Base-by-base conservation (phyloP, 1,140 invertebrate species). In the Metaphire vulgaris region DNA sequence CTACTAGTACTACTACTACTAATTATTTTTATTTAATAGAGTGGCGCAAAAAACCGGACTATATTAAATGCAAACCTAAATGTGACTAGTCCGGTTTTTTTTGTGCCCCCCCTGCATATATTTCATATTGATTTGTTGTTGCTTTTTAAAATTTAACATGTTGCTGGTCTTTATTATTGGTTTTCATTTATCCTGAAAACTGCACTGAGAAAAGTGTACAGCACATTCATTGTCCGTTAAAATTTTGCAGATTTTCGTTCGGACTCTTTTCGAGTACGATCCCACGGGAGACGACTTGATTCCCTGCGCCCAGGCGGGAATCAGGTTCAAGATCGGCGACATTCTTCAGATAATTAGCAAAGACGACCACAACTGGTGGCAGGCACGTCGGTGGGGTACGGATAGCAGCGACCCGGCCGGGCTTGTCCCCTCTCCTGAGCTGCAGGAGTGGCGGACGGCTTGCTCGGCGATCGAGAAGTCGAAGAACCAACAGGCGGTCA, bases 331-430 rank as follows among this genome's bases (percentile, higher is more conserved):
- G 86, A 95, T 93, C 80, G 97, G 97, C 79, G 96, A 99, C 85
- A 97, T 99, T 86, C 89, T 98, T 80, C 93, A 95, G 89, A 95
- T 98, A 75, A 98, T 98, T 82, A 96, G 93, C 87, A 98, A 98
- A 89, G 97, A 99, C 84, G 96, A 99, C 87, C 93, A 95, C 83
- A 95, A 97, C 83, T 98, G 96, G 96, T 99, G 96, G 96, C 97
- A 99, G 32, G 96, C 96, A 1, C 80, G 82, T 33, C 77, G 78
- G 34, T 81, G 80, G 77, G 80, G 82, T 31, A 73, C 76, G 56
- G 70, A 76, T 29, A 90, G 92, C 33, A 93, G 91, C 75, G 93
- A 94, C 74, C 96, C 96, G 71, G 96, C 97, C 56, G 97, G 97
- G 71, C 90, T 99, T 31, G 96, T 99, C 82, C 97, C 97, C 33